Base-by-base conservation (phyloP, 2,888 invertebrate genomes). In the Branchipolynoe longqiensis region DNA sequence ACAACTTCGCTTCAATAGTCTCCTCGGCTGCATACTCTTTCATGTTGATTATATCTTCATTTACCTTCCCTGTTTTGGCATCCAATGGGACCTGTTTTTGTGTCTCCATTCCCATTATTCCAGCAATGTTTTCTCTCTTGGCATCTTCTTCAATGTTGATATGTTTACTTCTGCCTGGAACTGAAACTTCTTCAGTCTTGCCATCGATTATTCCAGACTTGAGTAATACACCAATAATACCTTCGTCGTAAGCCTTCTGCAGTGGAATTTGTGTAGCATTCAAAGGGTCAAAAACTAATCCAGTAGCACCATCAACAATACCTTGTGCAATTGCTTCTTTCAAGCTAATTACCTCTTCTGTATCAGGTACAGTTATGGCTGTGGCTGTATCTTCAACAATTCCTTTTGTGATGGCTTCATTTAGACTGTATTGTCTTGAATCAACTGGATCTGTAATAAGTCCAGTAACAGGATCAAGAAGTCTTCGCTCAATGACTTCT, bases 381-480 rank as follows among this genome's bases (percentile, higher is more conserved):
- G 6, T 25, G 3, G 56, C 6, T 62, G 31, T 14, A n/a, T 62
- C 28, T 28, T 62, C 31, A 1, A 1, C 31, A 28, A 98, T 95
- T 92, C 97, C 96, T 91, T 96, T 96, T 90, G 96, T 95, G 58
- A 98, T 96, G 28, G 62, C 62, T n/a, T 62, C 62, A n/a, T 28
- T 62, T n/a, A 62, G n/a, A n/a, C 62, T 62, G n/a, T 62, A 62
- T 62, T n/a, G n/a, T 28, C 25, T 22, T 25, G 6, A 14, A 28
- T 62, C 62, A 14, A 28, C n/a, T 62, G 62, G 82, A 56, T 82
- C 56, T 31, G 4, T 82, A 6, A 82, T 14, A 8, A 40, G 31
- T 3, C 78, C 78, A 38, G 78, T 78, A 3, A 38, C 25, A 18
- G 25, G 18, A 40, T 78, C 78, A 25, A 40, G 38, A 14, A 41